These are phyloP conservation scores for Eulithis prunata DNA, from an alignment of 2,888 invertebrate genomes.

Conservation along the genomic window DNA sequence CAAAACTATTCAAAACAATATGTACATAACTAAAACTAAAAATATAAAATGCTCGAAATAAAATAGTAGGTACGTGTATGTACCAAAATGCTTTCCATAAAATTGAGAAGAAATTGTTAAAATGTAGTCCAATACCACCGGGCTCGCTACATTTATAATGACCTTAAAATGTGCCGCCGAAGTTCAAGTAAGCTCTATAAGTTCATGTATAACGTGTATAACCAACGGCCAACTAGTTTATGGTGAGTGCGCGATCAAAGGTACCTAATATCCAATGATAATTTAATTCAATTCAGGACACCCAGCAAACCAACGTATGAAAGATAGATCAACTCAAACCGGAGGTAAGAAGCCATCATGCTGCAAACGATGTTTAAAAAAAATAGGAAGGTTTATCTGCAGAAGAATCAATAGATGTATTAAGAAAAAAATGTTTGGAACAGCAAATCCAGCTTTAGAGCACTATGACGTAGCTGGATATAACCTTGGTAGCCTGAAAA, in stretches of 20 bases:
- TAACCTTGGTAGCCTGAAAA: conserved; percentile 45
- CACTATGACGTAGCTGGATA: conserved; percentile 49
- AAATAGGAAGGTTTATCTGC: conserved; percentile 44
- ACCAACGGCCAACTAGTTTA: neutral
- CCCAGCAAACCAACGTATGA: conserved; percentile 23
- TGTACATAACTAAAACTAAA: too few species aligned
- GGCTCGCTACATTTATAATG: neutral
- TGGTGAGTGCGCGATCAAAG: neutral
- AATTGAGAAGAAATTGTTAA: neutral
- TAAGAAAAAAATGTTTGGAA: conserved; percentile 49
- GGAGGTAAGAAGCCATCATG: conserved; percentile 38
- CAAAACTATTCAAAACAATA: too few species aligned
- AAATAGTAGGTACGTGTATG: neutral
- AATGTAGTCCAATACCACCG: conserved; percentile 1
- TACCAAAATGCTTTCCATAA: neutral
- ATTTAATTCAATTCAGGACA: conserved; percentile 42
- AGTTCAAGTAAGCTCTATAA: conserved; percentile 45
- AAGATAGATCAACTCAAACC: conserved; percentile 30
- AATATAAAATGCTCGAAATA: neutral
- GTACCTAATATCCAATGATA: conserved; percentile 13
- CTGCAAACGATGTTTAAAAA: conserved; percentile 40
- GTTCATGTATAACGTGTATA: too few species aligned
- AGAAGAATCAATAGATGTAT: conserved; percentile 46
- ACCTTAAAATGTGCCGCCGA: conserved; percentile 39
- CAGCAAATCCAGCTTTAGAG: conserved; percentile 40